Base-by-base conservation (phyloP, 1,140 invertebrate genomes). In the Apis dorsata region DNA sequence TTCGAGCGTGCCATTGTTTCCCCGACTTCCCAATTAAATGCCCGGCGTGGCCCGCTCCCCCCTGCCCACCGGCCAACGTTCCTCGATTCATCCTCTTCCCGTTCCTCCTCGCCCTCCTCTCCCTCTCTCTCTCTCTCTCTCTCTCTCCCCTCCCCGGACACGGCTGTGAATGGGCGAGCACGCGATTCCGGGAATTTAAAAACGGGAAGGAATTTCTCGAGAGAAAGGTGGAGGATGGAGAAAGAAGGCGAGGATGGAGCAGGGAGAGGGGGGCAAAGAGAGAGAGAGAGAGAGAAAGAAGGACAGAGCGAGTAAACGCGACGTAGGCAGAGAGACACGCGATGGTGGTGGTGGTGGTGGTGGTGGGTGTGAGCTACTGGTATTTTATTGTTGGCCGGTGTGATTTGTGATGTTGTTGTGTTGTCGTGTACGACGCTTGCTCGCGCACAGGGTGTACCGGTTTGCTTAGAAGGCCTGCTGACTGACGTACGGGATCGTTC, bases 131-230 rank as follows among this genome's bases (percentile, higher is more conserved):
- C 19, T 70, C 13, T 44, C 10, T 53, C 75, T 49, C 0, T 69
- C 63, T 65, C 55, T 73, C 34, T 63, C 24, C 60, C 70, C 65
- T 71, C 60, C 4, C 49, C 8, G 28, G 28, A 19, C 71, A 53
- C 57, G 82, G 69, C 74, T 70, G 87, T 91, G 90, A 91, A 91
- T 90, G 87, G 81, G 86, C 87, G 84, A 78, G 60, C 88, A 73
- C 60, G 69, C 70, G 87, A 90, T 91, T 91, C 90, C 85, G 70
- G 81, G 90, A 91, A 91, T 88, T 87, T 88, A 90, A 89, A 91
- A 90, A 90, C 89, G 85, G 89, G 78, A 89, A 88, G 88, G 90
- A 88, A 91, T 91, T 90, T 83, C 63, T 86, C 34, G 34, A 65
- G 83, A 83, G 85, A 83, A 85, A 83, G 81, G 70, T n/a, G 51